Conservation (phyloP, 2,797 vertebrate genomes). For the Hypotaenidia philippensis region DNA sequence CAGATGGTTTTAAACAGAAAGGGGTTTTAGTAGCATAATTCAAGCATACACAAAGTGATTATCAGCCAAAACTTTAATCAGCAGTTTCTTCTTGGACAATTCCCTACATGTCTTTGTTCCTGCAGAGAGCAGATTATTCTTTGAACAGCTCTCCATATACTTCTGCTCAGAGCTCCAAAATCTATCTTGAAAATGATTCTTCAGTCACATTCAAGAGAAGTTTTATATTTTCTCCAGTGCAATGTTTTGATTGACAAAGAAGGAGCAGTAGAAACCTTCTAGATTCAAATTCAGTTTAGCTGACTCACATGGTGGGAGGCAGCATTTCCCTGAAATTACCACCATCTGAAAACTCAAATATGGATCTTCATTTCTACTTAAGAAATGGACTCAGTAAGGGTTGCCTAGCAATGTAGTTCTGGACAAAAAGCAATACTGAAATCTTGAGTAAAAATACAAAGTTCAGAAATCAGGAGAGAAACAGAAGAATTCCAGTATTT, state of each 20-base stretch:
- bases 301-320: background rate
- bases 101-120: constrained; percentile 12
- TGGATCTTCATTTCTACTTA: background rate
- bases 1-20: constrained; percentile 62
- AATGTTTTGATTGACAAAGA: background rate
- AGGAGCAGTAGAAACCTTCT: background rate
- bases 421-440: background rate
- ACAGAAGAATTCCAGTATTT: background rate
- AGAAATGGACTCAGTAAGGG: background rate
- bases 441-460: background rate
- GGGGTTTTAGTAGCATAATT: constrained; percentile 42
- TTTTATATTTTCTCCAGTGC: background rate
- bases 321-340: background rate
- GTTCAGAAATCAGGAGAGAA: background rate
- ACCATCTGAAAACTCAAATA: background rate
- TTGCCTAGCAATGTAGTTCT: background rate
- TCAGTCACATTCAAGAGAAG: background rate
- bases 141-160: background rate
- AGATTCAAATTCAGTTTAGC: background rate
- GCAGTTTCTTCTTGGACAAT: constrained; percentile 36
- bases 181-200: background rate
- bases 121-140: constrained; percentile 17
- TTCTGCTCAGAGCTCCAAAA: background rate
- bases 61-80: constrained; percentile 40
- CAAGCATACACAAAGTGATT: constrained; percentile 46